Conservation (phyloP, 2,888 invertebrate genomes). For the Caenorhabditis wallacei region DNA sequence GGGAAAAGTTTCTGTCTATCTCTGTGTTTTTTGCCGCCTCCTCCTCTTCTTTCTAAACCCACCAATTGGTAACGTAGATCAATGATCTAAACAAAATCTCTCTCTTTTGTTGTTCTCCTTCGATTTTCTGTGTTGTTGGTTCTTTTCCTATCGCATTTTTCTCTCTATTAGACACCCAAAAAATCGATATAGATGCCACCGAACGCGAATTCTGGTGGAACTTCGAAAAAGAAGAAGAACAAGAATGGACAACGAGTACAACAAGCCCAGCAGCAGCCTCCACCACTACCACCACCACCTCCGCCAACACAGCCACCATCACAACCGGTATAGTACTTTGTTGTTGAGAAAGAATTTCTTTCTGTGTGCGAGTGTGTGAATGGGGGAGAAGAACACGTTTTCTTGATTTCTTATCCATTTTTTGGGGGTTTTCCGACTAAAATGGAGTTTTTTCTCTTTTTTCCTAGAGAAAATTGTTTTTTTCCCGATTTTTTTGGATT, state of each 20-base stretch:
- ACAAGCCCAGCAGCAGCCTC: conserved; percentile 6
- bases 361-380: too few relatives aligned
- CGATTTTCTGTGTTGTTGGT: neutral
- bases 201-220: conserved; percentile 57
- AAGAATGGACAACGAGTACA: conserved; percentile 50
- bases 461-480: too few relatives aligned
- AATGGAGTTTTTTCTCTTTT: too few relatives aligned
- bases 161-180: neutral
- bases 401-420: neutral
- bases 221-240: conserved; percentile 67
- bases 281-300: neutral
- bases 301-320: neutral
- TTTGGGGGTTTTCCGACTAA: too few relatives aligned
- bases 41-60: neutral
- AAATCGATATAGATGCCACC: conserved; percentile 64
- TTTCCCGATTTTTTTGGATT: too few relatives aligned
- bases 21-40: conserved; percentile 1
- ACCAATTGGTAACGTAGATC: conserved; percentile 1
- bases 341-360: conserved; percentile 1
- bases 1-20: conserved; percentile 3
- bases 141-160: neutral
- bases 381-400: too few relatives aligned
- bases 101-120: neutral
- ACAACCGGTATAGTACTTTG: conserved; percentile 55
- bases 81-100: conserved; percentile 1